Conservation (phyloP, 2,888 invertebrate genomes). For the Dermolepida albohirtum region DNA sequence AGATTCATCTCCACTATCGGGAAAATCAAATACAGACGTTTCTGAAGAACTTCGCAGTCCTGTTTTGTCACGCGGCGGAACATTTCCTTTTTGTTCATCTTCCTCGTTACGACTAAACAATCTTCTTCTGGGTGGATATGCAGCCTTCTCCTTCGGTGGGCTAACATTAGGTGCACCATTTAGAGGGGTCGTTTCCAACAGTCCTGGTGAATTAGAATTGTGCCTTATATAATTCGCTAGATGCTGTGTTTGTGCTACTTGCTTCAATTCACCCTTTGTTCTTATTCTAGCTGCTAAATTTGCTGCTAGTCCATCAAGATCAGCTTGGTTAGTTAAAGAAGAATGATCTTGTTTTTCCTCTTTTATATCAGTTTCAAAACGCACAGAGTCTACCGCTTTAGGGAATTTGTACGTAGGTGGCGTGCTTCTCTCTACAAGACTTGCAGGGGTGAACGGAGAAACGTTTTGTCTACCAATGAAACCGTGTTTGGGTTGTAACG, state of each 20-base stretch:
- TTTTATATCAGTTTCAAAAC: conserved; percentile 66
- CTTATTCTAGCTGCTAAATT: conserved; percentile 78
- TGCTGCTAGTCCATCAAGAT: conserved; percentile 71
- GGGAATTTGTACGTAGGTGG: conserved; percentile 72
- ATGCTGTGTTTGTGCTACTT: conserved; percentile 57
- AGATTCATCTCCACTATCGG: conserved; percentile 73
- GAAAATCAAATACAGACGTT: conserved; percentile 74
- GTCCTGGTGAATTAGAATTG: conserved; percentile 11
- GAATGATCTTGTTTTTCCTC: conserved; percentile 47
- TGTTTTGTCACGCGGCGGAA: conserved; percentile 65
- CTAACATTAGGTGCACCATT: conserved; percentile 50
- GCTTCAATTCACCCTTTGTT: conserved; percentile 88
- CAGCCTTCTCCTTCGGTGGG: conserved; percentile 66
- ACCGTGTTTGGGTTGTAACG: conserved; percentile 65
- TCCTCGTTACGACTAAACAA: conserved; percentile 74
- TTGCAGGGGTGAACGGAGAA: conserved; percentile 70
- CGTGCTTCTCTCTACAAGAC: conserved; percentile 66
- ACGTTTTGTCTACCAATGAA: conserved; percentile 67
- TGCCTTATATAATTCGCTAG: conserved; percentile 44
- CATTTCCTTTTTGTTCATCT: conserved; percentile 57
- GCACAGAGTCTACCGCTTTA: conserved; percentile 76
- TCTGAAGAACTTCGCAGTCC: conserved; percentile 72
- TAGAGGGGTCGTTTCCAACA: conserved; percentile 39
- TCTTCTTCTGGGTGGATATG: conserved; percentile 64
- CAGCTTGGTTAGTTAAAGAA: conserved; percentile 51